Percentiles rank a stretch among this genome's conserved stretches.
Evolutionary conservation across 2,797 vertebrate genomes (phyloP).

Genomic region (Enteromius thamalakanensis): DNA sequence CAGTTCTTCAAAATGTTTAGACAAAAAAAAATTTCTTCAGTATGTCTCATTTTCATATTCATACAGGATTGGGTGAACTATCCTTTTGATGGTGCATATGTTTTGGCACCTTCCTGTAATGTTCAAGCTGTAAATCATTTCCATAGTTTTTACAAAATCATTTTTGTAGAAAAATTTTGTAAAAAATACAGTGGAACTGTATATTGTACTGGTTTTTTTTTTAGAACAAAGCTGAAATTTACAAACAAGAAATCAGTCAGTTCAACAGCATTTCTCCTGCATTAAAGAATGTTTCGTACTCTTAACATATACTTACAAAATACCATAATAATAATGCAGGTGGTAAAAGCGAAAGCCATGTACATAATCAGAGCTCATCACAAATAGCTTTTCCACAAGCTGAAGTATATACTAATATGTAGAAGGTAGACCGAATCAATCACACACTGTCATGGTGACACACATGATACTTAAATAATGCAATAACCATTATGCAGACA

Average conservation of each 20-base stretch:
- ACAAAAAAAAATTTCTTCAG: neutral
- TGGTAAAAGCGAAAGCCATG: too few species aligned
- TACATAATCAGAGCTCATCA: too few species aligned
- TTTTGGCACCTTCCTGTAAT: neutral
- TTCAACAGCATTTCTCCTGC: neutral
- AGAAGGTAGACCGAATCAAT: too few species aligned
- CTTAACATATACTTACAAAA: neutral
- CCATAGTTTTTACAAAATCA: neutral
- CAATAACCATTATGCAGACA: neutral
- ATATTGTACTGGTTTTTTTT: too few species aligned
- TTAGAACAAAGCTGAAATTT: neutral
- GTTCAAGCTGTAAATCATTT: neutral
- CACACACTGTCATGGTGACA: neutral
- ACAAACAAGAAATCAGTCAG: neutral
- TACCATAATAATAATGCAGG: neutral
- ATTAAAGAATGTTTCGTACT: neutral
- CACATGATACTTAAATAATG: neutral
- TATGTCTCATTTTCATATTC: neutral
- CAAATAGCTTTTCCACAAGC: too few species aligned
- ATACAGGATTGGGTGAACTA: neutral
- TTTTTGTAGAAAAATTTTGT: too few species aligned
- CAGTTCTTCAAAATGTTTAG: neutral
- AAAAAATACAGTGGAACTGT: too few species aligned
- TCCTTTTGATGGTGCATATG: conserved; percentile 18
- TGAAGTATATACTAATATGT: neutral